Conservation (phyloP, 2,888 invertebrate species). For the Flexamia atlantica region DNA sequence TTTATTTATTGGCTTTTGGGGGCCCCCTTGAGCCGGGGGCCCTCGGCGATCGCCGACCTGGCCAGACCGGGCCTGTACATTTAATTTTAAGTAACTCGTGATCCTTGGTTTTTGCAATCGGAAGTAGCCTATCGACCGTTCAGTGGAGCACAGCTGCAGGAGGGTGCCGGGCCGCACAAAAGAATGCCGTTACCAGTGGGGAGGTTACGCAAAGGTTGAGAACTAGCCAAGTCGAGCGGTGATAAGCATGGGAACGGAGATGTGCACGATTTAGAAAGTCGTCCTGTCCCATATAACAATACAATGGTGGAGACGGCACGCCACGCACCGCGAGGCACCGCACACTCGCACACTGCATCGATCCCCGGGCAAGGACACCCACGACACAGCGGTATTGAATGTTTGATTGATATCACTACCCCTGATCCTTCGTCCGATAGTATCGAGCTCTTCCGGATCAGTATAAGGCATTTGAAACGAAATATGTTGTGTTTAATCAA, state of each 20-base stretch:
- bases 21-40: too few species aligned
- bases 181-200: conserved; percentile 33
- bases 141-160: neutral
- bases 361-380: conserved; percentile 9
- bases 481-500: too few species aligned
- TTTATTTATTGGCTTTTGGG: too few species aligned
- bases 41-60: too few species aligned
- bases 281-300: conserved; percentile 56
- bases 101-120: too few species aligned
- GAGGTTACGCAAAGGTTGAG: conserved; percentile 29
- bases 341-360: neutral
- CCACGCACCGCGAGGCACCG: conserved; percentile 27
- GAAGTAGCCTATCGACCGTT: too few species aligned
- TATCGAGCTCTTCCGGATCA: too few species aligned
- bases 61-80: too few species aligned
- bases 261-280: conserved; percentile 64
- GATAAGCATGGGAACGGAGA: conserved; percentile 40
- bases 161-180: neutral
- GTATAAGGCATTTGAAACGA: too few species aligned
- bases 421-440: too few species aligned
- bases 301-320: conserved; percentile 32
- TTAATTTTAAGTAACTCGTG: too few species aligned
- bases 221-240: conserved; percentile 26
- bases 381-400: neutral
- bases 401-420: neutral